Percentiles rank a stretch among this genome's conserved stretches.
phyloP scores from a whole-genome alignment of 2,113 vertebrate species.

The Brachypodius melanocephalos region DNA sequence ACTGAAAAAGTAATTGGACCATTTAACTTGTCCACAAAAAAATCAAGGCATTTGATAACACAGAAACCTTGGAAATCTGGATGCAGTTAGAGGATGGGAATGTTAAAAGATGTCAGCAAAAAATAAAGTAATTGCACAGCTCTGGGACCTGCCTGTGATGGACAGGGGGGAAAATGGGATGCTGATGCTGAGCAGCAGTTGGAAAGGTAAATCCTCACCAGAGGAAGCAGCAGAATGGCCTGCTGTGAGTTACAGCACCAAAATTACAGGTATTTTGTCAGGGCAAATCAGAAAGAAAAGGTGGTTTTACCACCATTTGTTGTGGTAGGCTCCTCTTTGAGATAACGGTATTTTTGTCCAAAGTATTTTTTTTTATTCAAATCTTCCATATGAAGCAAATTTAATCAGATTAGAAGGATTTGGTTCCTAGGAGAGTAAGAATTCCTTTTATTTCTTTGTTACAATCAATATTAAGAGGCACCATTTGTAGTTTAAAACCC shows the following conservation, averaged over 20 bases:
- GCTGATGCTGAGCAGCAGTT: background rate
- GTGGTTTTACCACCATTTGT: background rate
- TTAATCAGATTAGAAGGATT: background rate
- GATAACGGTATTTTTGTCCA: background rate
- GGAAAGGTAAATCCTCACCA: background rate
- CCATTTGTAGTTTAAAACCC: fast-evolving
- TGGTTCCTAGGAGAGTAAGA: background rate
- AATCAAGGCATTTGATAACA: background rate
- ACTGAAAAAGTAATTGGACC: background rate
- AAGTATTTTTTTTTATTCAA: background rate
- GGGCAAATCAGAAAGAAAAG: background rate
- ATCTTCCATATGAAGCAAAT: background rate
- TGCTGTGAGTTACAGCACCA: background rate
- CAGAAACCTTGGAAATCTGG: background rate
- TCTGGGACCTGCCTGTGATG: background rate
- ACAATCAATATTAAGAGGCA: background rate
- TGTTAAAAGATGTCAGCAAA: background rate
- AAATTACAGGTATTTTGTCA: background rate
- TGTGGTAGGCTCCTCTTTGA: background rate
- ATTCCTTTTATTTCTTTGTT: background rate
- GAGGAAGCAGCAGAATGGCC: background rate
- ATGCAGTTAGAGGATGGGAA: background rate
- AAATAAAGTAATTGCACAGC: background rate
- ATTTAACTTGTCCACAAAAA: background rate
- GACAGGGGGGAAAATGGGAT: fast-evolving